Base-by-base conservation (phyloP, 2,888 invertebrate species). In the Cryptocephalus primarius region DNA sequence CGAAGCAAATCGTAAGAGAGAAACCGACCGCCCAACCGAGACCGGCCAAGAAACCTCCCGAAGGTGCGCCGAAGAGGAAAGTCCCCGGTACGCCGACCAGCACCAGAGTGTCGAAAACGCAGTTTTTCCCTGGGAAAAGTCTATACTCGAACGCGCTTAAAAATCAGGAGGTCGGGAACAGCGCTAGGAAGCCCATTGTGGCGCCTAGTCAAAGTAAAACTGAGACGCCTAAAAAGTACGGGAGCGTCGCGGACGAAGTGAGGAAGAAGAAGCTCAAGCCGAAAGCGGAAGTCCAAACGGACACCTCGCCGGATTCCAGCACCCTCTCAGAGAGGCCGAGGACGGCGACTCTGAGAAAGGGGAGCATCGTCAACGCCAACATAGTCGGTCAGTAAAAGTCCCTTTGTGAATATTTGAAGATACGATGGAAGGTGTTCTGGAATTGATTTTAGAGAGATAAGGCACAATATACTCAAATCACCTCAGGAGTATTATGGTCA, bases 61-160 rank as follows among this genome's bases (percentile, higher is more conserved):
- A 32, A 31, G 31, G 42, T 4, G 49, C 12, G 22, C 10, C 32
- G 8, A 33, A 39, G 41, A 11, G 32, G 32, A 49, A 47, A 41
- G 44, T 40, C 42, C 32, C 44, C 36, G 42, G 34, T 4, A 13
- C 47, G 34, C 52, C 60, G 40, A 54, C 61, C 31, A 63, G 61
- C 51, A 59, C 45, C 43, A 59, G 64, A 56, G 61, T 68, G 14
- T 57, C 59, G 31, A 67, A 63, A 52, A 58, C 65, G 10, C 64
- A 67, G 55, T 70, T 59, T 60, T 69, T 67, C 55, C 69, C 69
- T n/a, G 62, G 57, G 40, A 67, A 67, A 55, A 57, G 57, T 48
- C 59, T 67, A 53, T 66, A 63, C 46, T 52, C 63, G 32, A 62
- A 66, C 46, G 65, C 62, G 22, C 51, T 66, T 2, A 63, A 59